A percentile compares a stretch with the other conserved stretches of the same genome.
phyloP scores from a whole-genome alignment of 1,140 invertebrate species.

The Watersipora subatra region DNA sequence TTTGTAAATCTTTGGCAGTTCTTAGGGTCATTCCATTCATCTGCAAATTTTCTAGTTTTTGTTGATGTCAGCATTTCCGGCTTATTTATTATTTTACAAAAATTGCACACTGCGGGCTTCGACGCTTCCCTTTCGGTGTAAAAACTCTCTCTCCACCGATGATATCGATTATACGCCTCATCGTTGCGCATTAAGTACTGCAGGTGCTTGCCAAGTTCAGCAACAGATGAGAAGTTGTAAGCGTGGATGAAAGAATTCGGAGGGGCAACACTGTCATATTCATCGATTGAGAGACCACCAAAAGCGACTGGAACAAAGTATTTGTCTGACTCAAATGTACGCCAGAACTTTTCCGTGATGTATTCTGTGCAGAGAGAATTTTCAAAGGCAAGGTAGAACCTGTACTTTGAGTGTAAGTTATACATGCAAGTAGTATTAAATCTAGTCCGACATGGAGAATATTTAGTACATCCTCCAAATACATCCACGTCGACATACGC shows the following conservation, averaged over 20 bases:
- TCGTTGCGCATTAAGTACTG: constrained; percentile 32
- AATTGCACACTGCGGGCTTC: too few species aligned
- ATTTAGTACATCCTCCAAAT: constrained; percentile 47
- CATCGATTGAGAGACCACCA: constrained; percentile 63
- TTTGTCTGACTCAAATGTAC: background rate
- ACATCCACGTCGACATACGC: constrained; percentile 40
- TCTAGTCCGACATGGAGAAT: background rate
- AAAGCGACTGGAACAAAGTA: constrained; percentile 81
- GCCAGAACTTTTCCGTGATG: constrained; percentile 91
- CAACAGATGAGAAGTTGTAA: constrained; percentile 19
- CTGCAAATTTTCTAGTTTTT: too few species aligned
- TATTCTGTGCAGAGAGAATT: constrained; percentile 93
- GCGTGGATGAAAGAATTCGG: constrained; percentile 38
- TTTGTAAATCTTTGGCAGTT: too few species aligned
- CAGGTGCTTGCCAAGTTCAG: constrained; percentile 32
- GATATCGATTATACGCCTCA: constrained; percentile 37
- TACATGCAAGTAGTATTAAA: background rate
- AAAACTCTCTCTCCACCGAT: constrained; percentile 23
- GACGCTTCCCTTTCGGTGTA: too few species aligned
- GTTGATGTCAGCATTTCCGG: too few species aligned
- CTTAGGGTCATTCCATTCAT: too few species aligned
- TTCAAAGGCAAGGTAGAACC: constrained; percentile 42
- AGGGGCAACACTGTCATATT: constrained; percentile 74
- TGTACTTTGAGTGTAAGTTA: constrained; percentile 17
- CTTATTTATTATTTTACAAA: too few species aligned